Evolutionary conservation across 2,888 invertebrate species (phyloP).

Genomic region (Leucophora obtusa): DNA sequence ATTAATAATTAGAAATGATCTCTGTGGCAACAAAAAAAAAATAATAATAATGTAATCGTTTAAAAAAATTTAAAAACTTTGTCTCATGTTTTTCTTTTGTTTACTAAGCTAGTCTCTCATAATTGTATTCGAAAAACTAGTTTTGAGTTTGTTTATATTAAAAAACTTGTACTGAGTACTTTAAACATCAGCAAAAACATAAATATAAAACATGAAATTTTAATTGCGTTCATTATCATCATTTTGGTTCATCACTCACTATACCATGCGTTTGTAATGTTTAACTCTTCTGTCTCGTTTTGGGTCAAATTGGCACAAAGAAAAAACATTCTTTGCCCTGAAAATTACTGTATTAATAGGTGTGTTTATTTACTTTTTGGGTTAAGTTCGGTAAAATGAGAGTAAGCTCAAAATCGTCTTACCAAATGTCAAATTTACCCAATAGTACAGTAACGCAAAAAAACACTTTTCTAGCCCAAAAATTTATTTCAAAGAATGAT

Average conservation of each 20-base stretch:
- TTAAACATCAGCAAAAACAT: background rate
- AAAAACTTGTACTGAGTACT: background rate
- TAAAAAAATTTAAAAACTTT: background rate
- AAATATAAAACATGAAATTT: background rate
- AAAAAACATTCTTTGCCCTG: too few relatives aligned
- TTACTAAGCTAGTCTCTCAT: slow-evolving; percentile 6
- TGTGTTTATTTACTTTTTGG: too few relatives aligned
- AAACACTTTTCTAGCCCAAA: too few relatives aligned
- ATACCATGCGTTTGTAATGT: slow-evolving; percentile 11
- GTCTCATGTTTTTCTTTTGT: background rate
- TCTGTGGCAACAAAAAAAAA: background rate
- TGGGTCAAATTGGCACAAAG: too few relatives aligned
- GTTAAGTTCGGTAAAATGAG: too few relatives aligned
- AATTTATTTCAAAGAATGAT: too few relatives aligned
- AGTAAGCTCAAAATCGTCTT: too few relatives aligned
- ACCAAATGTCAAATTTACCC: too few relatives aligned
- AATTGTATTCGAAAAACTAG: slow-evolving; percentile 21
- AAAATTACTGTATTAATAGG: too few relatives aligned
- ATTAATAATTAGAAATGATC: background rate
- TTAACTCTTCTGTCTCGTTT: too few relatives aligned
- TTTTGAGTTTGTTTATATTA: slow-evolving; percentile 19
- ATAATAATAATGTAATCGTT: background rate
- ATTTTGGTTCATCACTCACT: background rate
- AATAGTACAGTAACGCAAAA: too few relatives aligned
- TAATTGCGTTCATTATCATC: background rate